A percentile compares a stretch with the other conserved stretches of the same genome.
Evolutionary conservation across 2,113 vertebrate species (phyloP).

Genomic region (Ibidorhyncha struthersii): DNA sequence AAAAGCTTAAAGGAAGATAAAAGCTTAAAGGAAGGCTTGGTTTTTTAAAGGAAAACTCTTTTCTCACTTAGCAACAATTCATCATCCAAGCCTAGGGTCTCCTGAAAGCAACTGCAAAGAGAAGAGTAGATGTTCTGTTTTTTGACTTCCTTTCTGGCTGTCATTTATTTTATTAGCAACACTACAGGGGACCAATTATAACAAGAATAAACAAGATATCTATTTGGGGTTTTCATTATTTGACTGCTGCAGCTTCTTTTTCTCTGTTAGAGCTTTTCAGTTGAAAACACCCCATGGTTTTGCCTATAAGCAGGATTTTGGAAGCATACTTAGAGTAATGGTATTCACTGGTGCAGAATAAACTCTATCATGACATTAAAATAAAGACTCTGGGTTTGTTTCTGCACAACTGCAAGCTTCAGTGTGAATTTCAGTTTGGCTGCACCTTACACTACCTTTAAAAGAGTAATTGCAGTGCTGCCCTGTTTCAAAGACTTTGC

Average conservation of each 20-base stretch:
- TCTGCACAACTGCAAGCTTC: not conserved
- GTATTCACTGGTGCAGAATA: slow-evolving; percentile 23
- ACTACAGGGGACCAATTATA: slow-evolving; percentile 37
- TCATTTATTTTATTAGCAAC: slow-evolving; percentile 54
- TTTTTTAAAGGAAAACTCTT: slow-evolving; percentile 25
- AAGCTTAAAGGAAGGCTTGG: not conserved
- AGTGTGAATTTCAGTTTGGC: not conserved
- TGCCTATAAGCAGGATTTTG: slow-evolving; percentile 15
- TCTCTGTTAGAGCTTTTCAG: not conserved
- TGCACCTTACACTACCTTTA: not conserved
- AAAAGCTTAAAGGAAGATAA: slow-evolving; percentile 22
- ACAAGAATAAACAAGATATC: slow-evolving; percentile 46
- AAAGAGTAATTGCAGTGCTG: not conserved
- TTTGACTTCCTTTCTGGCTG: slow-evolving; percentile 1
- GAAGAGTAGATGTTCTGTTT: not conserved
- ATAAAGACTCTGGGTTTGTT: not conserved
- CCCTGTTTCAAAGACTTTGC: not conserved
- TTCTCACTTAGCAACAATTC: not conserved
- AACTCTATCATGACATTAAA: slow-evolving; percentile 14
- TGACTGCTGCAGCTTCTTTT: not conserved
- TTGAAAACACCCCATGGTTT: slow-evolving; percentile 13
- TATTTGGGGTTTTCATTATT: slow-evolving; percentile 30
- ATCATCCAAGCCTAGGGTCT: not conserved
- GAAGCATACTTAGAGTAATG: not conserved
- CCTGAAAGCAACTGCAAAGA: slow-evolving; percentile 2